Conservation (phyloP, 2,113 vertebrate genomes). For the Gopherus evgoodei region DNA sequence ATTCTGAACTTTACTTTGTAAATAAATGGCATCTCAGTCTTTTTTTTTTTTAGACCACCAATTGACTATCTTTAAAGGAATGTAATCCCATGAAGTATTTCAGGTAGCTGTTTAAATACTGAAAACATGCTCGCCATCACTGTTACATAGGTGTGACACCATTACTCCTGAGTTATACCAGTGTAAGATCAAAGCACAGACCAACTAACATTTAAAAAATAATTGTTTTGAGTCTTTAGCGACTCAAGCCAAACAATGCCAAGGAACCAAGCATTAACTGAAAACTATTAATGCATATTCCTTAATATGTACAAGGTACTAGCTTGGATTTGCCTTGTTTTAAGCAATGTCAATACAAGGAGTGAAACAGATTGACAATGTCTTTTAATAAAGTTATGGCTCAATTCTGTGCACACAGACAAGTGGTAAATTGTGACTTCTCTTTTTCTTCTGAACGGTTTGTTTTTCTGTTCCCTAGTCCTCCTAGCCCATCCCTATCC, state of each 20-base stretch:
- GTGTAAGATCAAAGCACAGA: not conserved
- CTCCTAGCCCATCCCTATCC: not conserved
- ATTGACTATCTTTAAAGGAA: not conserved
- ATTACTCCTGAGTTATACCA: not conserved
- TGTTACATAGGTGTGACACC: not conserved
- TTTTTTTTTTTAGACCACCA: not conserved
- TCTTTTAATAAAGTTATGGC: not conserved
- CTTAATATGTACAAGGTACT: not conserved
- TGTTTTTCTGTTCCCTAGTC: not conserved
- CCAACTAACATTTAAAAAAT: not conserved
- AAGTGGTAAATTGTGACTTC: not conserved
- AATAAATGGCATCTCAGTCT: not conserved
- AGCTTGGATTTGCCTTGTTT: not conserved
- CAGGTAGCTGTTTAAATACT: not conserved
- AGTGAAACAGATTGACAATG: not conserved
- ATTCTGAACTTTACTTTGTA: not conserved
- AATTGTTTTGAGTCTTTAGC: not conserved
- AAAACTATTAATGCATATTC: not conserved
- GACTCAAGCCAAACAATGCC: not conserved
- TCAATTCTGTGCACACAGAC: not conserved
- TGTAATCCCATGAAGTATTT: not conserved
- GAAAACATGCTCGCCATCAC: not conserved
- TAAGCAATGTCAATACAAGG: not conserved
- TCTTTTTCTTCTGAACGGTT: not conserved
- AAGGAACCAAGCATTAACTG: not conserved